Evolutionary conservation across 2,797 vertebrate genomes (phyloP).

Genomic region (Gorsachius magnificus): DNA sequence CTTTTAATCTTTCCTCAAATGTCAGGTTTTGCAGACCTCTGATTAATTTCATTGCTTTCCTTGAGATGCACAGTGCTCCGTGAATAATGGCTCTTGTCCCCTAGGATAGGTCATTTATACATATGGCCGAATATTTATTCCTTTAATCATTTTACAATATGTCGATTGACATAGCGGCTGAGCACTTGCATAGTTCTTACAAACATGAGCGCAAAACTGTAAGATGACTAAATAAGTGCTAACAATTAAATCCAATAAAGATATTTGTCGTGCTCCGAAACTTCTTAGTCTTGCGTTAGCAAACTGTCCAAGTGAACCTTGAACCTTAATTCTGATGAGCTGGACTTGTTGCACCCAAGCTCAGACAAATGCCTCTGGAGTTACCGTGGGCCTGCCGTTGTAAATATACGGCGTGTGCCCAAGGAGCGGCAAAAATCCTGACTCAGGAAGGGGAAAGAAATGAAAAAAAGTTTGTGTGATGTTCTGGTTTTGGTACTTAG

Average conservation of each 20-base stretch:
- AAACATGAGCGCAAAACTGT: rapidly evolving
- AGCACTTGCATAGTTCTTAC: background rate
- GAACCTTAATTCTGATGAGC: background rate
- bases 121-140: constrained; percentile 45
- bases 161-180: background rate
- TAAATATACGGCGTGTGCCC: rapidly evolving
- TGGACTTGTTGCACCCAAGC: background rate
- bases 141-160: constrained; percentile 54
- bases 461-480: rapidly evolving
- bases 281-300: background rate
- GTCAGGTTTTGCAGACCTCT: constrained; percentile 58
- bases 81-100: constrained; percentile 70
- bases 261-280: background rate
- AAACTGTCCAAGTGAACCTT: background rate
- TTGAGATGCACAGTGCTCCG: constrained; percentile 42
- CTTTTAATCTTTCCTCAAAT: constrained; percentile 60
- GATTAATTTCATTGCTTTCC: constrained; percentile 64
- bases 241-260: background rate
- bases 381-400: rapidly evolving
- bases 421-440: rapidly evolving
- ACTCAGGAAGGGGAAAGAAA: rapidly evolving
- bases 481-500: background rate
- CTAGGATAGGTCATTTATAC: constrained; percentile 61
- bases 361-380: background rate
- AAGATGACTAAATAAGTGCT: background rate